Conservation (phyloP, 2,888 invertebrate genomes). For the Parnassius apollo region DNA sequence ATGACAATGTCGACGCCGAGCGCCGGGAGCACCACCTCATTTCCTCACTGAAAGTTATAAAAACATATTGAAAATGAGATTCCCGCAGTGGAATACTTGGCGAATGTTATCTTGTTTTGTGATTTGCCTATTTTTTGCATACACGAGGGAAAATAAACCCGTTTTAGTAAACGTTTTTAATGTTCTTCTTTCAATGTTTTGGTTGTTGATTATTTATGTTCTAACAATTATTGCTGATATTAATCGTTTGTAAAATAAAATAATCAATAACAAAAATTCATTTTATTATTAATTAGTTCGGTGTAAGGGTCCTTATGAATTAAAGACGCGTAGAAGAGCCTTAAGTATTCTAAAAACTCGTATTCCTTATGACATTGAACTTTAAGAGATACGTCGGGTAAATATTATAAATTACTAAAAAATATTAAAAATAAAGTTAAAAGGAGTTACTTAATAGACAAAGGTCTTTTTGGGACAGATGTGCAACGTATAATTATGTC, state of each 20-base stretch:
- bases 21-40: slow-evolving; percentile 76
- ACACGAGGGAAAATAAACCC: slow-evolving; percentile 61
- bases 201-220: not conserved
- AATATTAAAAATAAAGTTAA: no score
- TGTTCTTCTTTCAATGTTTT: slow-evolving; percentile 42
- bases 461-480: no score
- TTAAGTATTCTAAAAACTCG: no score
- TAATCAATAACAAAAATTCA: no score
- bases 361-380: no score
- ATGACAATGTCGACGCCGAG: slow-evolving; percentile 70
- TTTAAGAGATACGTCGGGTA: no score
- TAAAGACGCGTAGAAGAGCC: no score
- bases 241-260: not conserved
- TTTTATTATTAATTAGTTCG: no score
- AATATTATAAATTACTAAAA: no score
- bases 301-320: no score
- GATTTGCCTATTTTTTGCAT: slow-evolving; percentile 76
- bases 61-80: slow-evolving; percentile 82
- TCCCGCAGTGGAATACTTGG: slow-evolving; percentile 68
- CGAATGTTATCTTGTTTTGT: slow-evolving; percentile 78
- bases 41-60: slow-evolving; percentile 80
- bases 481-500: no score
- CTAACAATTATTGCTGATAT: not conserved
- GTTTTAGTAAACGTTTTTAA: slow-evolving; percentile 48
- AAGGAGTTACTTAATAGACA: no score